These are phyloP conservation scores for Petrolisthes cinctipes DNA, from an alignment of 2,888 invertebrate species.

Conservation along the genomic window DNA sequence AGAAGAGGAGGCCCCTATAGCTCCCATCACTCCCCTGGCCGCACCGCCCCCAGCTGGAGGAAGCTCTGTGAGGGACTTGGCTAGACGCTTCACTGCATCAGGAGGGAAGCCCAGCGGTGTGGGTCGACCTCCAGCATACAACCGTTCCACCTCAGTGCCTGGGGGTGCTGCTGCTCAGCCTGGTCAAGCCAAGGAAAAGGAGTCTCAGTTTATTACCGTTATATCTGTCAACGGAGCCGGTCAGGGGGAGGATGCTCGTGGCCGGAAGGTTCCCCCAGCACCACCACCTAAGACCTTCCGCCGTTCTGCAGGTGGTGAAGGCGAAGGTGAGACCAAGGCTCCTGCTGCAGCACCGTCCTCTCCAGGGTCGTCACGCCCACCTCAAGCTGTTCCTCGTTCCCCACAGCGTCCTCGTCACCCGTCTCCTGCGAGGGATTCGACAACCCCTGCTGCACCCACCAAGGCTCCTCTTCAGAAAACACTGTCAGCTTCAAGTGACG, in stretches of 20 bases:
- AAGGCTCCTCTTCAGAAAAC: conserved; percentile 52
- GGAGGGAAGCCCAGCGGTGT: conserved; percentile 28
- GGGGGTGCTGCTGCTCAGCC: conserved; percentile 15
- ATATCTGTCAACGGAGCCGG: conserved; percentile 65
- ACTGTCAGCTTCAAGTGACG: conserved; percentile 48
- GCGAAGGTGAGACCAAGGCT: conserved; percentile 29
- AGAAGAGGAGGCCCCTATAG: conserved; percentile 55
- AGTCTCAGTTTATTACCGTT: conserved; percentile 66
- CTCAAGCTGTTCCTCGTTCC: conserved; percentile 47
- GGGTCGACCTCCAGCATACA: conserved; percentile 43
- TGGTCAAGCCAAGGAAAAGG: conserved; percentile 26
- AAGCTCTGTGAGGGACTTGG: conserved; percentile 62
- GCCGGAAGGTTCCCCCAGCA: conserved; percentile 69
- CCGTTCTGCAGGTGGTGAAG: conserved; percentile 54
- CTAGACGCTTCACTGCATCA: conserved; percentile 61
- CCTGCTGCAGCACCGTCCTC: conserved; percentile 33
- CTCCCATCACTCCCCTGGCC: conserved; percentile 56
- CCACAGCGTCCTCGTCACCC: conserved; percentile 58
- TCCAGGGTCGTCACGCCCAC: conserved; percentile 38
- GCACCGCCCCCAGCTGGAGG: conserved; percentile 51
- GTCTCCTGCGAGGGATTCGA: conserved; percentile 36
- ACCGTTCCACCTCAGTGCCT: conserved; percentile 59
- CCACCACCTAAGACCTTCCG: conserved; percentile 70
- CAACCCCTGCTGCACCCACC: conserved; percentile 24
- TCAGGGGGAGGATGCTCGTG: conserved; percentile 50